Conservation (phyloP, 2,797 vertebrate species). For the Tokudaia tokunoshimensis region DNA sequence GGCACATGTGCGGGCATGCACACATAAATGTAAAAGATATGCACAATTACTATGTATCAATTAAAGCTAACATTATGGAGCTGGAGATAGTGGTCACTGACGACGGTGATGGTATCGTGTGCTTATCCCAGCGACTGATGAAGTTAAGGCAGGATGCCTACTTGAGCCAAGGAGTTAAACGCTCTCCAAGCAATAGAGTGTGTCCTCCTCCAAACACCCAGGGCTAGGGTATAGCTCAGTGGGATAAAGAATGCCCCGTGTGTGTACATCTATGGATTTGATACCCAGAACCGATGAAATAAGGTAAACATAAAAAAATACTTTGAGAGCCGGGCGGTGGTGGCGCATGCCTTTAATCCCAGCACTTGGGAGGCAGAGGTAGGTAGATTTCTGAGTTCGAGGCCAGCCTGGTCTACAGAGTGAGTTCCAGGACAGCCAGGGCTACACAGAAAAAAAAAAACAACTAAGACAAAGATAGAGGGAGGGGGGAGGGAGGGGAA, state of each 20-base stretch:
- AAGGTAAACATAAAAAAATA: background rate
- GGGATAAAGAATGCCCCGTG: background rate
- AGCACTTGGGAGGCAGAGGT: too few relatives aligned
- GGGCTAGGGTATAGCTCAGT: background rate
- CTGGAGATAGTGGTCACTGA: background rate
- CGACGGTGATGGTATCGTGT: background rate
- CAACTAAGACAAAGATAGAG: too few relatives aligned
- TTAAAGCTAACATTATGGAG: background rate
- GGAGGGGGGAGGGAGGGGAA: background rate
- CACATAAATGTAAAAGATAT: background rate
- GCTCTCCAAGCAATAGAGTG: background rate
- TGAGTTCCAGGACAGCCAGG: too few relatives aligned
- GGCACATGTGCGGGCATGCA: background rate
- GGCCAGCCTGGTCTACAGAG: too few relatives aligned
- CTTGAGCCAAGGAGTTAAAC: background rate
- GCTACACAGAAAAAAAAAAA: too few relatives aligned
- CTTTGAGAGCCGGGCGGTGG: too few relatives aligned
- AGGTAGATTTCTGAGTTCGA: too few relatives aligned
- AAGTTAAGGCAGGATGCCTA: background rate
- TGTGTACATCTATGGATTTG: background rate
- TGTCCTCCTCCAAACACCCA: too few relatives aligned
- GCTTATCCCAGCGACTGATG: background rate
- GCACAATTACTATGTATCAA: too few relatives aligned
- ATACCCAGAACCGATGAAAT: background rate
- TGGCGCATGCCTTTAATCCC: too few relatives aligned